Conservation (phyloP, 2,888 invertebrate genomes). For the Brachylomia viminalis region DNA sequence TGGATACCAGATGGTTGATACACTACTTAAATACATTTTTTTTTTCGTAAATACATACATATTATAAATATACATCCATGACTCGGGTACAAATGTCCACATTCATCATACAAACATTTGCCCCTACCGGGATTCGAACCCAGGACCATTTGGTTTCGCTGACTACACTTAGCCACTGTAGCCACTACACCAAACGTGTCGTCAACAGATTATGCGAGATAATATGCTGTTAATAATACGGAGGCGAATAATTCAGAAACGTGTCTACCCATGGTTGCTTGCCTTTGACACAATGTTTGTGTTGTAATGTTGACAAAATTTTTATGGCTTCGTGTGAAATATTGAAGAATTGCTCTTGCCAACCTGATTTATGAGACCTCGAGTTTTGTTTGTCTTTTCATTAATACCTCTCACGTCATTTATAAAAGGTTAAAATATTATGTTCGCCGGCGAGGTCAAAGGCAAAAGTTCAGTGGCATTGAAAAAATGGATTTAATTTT, state of each 20-base stretch:
- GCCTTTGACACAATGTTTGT: conserved; percentile 55
- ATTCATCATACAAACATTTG: too few relatives aligned
- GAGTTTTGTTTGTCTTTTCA: conserved; percentile 17
- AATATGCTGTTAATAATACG: conserved; percentile 47
- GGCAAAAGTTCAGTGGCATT: conserved; percentile 7
- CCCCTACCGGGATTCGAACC: too few relatives aligned
- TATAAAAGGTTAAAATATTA: background rate
- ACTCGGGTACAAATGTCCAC: too few relatives aligned
- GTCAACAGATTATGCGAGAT: conserved; percentile 47
- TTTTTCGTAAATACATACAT: too few relatives aligned
- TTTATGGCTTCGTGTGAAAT: conserved; percentile 35
- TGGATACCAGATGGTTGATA: too few relatives aligned
- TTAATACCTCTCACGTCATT: background rate
- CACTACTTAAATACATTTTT: too few relatives aligned
- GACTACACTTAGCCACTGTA: too few relatives aligned
- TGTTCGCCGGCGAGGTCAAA: background rate
- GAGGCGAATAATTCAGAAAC: conserved; percentile 48
- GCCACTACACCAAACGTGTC: too few relatives aligned
- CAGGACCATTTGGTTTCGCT: too few relatives aligned
- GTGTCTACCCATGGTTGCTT: conserved; percentile 45
- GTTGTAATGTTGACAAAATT: conserved; percentile 52
- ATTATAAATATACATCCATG: too few relatives aligned
- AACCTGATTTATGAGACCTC: conserved; percentile 38
- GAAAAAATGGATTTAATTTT: background rate
- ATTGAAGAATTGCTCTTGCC: conserved; percentile 47